Base-by-base conservation (phyloP, 2,113 vertebrate genomes). In the Mungos mungo region DNA sequence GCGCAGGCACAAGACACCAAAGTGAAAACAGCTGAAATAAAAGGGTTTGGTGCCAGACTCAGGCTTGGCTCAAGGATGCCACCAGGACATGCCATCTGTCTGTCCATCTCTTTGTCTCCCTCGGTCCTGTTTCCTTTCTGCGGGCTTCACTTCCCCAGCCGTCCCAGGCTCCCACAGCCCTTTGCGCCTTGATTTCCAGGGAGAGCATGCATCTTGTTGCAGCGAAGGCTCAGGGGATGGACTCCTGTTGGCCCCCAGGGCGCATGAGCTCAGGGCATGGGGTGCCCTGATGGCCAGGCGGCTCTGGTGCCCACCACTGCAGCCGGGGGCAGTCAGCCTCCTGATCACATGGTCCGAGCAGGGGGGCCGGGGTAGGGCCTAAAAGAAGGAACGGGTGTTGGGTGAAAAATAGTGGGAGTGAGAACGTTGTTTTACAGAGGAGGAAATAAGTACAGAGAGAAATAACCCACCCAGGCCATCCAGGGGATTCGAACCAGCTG, bases 281-380 rank as follows among this genome's bases (percentile, higher is more conserved):
- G 86, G 47, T 18, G 1, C 11, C 5, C 69, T 18, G 23, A 23
- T 57, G 60, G 66, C 31, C 63, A 33, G 29, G 25, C 16, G 29
- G 23, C 29, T 66, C 77, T 79, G 4, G 71, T 2, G 23, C n/a
- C 80, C 27, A 18, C 5, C 35, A 4, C 16, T 2, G 27, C 54
- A 50, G 47, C 45, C 6, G 21, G 47, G 54, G 60, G 19, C 3
- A 35, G 54, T 33, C 19, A 29, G 66, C 1, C 0, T 35, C 2
- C 38, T 0, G 27, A 35, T 15, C 50, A 7, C 0, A 0, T 15
- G 77, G 18, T 15, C n/a, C 13, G n/a, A 5, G 50, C 4, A 21
- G 27, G 29, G 5, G 3, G 27, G 6, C 21, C 6, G 4, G 13
- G 10, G 8, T 6, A 3, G 25, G 27, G 31, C 19, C 29, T 52